Conservation (phyloP, 2,797 vertebrate species). For the Epinephelus coioides region DNA sequence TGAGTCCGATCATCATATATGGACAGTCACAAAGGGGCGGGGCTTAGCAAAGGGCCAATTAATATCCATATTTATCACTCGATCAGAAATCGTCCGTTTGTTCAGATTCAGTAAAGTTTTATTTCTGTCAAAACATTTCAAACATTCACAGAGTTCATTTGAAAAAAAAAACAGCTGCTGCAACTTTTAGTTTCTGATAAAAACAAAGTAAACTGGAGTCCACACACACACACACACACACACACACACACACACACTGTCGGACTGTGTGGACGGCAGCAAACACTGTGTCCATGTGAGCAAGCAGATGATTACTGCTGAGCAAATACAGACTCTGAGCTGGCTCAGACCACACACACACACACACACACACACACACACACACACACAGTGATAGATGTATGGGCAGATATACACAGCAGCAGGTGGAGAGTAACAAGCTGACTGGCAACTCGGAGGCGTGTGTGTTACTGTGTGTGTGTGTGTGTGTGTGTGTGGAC, state of each 20-base stretch:
- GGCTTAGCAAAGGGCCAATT: too few species aligned
- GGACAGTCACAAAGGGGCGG: too few species aligned
- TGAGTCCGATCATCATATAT: too few species aligned
- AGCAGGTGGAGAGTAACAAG: conserved; percentile 53
- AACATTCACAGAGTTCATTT: not conserved
- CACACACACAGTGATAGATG: conserved; percentile 18
- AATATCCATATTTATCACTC: too few species aligned
- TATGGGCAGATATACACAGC: conserved; percentile 28
- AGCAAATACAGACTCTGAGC: conserved; percentile 54
- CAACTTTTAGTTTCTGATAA: not conserved
- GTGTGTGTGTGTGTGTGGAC: conserved; percentile 7
- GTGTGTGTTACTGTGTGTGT: not conserved
- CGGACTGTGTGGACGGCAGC: conserved; percentile 35
- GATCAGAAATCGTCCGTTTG: too few species aligned
- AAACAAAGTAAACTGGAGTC: not conserved
- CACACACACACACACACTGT: not conserved
- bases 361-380: conserved; percentile 32
- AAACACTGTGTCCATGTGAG: conserved; percentile 59
- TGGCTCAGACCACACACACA: conserved; percentile 37
- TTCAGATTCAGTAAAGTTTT: too few species aligned
- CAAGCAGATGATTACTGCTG: conserved; percentile 61
- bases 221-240: conserved; percentile 14
- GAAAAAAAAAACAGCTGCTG: not conserved
- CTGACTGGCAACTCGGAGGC: conserved; percentile 16
- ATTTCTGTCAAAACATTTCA: not conserved